Percentiles rank a stretch among this genome's conserved stretches.
phyloP scores from a whole-genome alignment of 2,888 invertebrate species.

The Antitype chi region DNA sequence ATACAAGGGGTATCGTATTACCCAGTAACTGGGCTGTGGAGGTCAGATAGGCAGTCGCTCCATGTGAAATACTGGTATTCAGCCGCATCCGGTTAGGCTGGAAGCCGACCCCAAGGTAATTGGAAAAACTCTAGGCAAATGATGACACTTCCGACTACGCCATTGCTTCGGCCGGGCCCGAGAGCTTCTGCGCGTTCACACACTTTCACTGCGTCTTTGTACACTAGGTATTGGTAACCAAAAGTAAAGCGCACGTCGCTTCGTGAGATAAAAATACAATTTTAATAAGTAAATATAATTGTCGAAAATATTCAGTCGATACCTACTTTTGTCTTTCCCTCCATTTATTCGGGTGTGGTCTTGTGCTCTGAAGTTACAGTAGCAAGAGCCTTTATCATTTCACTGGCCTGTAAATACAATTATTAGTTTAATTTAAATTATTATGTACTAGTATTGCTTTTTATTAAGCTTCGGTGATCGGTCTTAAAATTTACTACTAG shows the following conservation, averaged over 20 bases:
- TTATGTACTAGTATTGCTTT: not conserved
- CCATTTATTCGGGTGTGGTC: conserved; percentile 83
- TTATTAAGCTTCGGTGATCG: not conserved
- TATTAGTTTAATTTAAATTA: not conserved
- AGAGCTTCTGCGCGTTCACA: too few species aligned
- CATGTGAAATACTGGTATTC: too few species aligned
- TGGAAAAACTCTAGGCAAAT: too few species aligned
- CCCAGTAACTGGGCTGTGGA: too few species aligned
- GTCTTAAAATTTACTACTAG: not conserved
- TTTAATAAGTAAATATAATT: not conserved
- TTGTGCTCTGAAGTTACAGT: conserved; percentile 79
- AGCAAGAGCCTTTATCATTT: conserved; percentile 87
- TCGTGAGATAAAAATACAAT: not conserved
- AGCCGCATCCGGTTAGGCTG: too few species aligned
- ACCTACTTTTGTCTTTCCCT: conserved; percentile 85
- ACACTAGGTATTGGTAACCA: not conserved
- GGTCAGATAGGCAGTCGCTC: too few species aligned
- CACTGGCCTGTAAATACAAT: conserved; percentile 79
- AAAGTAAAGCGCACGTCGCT: not conserved
- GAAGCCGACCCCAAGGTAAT: too few species aligned
- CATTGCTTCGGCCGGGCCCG: too few species aligned
- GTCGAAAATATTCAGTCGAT: conserved; percentile 20
- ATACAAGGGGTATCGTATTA: too few species aligned
- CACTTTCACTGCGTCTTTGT: too few species aligned
- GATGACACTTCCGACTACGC: too few species aligned